phyloP scores from a whole-genome alignment of 64 coral and sea anemone species.

The Platygyra sinensis region DNA sequence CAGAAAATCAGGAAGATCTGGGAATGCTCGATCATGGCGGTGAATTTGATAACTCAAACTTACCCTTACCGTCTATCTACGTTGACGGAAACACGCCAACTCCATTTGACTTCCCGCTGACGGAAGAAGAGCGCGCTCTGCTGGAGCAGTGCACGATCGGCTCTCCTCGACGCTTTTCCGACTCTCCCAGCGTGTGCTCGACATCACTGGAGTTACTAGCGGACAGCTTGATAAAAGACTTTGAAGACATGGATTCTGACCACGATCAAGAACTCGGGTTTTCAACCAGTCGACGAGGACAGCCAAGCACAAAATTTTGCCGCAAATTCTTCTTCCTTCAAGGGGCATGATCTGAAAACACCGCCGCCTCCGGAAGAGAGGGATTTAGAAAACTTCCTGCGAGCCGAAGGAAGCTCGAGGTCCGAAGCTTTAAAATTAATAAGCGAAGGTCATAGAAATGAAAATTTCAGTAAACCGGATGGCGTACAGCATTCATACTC shows the following conservation, averaged over 20 bases:
- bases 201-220: constrained; percentile 78
- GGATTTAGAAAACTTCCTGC: constrained; percentile 5
- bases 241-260: constrained; percentile 47
- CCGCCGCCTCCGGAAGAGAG: not conserved
- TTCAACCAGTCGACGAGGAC: not conserved
- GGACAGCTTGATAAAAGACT: constrained; percentile 84
- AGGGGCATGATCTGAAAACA: not conserved
- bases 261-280: not conserved
- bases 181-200: constrained; percentile 65
- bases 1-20: constrained; percentile 78
- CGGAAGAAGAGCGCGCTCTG: constrained; percentile 73
- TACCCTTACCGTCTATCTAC: constrained; percentile 34
- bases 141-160: constrained; percentile 85
- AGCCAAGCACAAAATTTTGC: not conserved
- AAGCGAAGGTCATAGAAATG: not conserved
- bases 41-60: constrained; percentile 43
- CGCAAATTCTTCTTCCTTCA: not conserved
- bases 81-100: constrained; percentile 46
- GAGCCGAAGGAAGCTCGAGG: not conserved
- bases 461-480: not conserved
- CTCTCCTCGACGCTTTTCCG: constrained; percentile 56
- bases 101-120: constrained; percentile 85
- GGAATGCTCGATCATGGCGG: constrained; percentile 67
- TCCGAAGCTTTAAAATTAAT: not conserved
- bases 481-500: not conserved